A percentile compares a stretch with the other conserved stretches of the same genome.
These are phyloP conservation scores for Cyphomyrus discorhynchus DNA, from an alignment of 2,113 vertebrate genomes.

Conservation along the genomic window DNA sequence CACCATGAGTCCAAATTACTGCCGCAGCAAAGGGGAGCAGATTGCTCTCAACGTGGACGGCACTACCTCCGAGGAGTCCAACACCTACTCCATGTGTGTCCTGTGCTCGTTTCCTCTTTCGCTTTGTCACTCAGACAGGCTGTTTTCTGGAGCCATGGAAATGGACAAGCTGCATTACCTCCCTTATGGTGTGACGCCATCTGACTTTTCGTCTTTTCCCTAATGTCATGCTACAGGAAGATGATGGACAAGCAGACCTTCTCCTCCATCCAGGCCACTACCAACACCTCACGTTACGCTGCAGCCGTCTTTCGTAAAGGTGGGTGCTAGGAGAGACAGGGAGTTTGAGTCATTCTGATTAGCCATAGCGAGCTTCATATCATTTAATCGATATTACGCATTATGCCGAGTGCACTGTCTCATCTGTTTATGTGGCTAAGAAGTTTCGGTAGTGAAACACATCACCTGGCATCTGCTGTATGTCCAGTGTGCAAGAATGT, in stretches of 20 bases:
- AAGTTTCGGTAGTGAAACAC: background rate
- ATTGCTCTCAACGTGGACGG: conserved; percentile 94
- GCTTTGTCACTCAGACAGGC: background rate
- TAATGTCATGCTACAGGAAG: conserved; percentile 64
- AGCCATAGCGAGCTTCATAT: background rate
- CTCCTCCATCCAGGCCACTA: conserved; percentile 87
- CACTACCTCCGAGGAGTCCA: conserved; percentile 72
- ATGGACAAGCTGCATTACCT: background rate
- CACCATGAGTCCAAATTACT: conserved; percentile 88
- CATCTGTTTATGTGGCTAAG: background rate
- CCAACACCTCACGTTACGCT: conserved; percentile 84
- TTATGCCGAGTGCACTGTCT: background rate
- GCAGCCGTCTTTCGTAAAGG: conserved; percentile 92
- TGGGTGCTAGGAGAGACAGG: conserved; percentile 31
- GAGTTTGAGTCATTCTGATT: background rate
- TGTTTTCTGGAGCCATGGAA: background rate
- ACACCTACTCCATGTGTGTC: conserved; percentile 81
- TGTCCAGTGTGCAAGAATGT: background rate
- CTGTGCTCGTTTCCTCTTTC: background rate
- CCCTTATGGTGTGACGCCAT: background rate
- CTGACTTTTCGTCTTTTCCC: background rate
- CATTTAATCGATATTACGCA: background rate
- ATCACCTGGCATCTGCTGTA: background rate
- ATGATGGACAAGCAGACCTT: conserved; percentile 96
- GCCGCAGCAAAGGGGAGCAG: conserved; percentile 95